A percentile compares a stretch with the other conserved stretches of the same genome.
Conservation (phyloP, 1,140 invertebrate species). For the Ips typographus region DNA sequence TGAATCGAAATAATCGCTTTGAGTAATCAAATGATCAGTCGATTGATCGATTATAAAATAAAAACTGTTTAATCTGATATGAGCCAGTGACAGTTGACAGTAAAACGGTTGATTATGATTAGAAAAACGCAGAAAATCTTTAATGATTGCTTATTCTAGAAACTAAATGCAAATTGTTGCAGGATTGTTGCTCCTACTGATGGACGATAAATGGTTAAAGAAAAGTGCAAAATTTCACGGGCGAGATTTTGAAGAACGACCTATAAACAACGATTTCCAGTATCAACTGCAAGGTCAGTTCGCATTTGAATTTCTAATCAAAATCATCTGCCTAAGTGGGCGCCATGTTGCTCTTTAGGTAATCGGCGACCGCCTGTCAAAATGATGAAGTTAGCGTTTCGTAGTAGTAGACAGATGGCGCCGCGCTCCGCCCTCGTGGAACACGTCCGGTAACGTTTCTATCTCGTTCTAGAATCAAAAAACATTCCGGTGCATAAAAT, state of each 20-base stretch:
- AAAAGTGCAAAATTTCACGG: slow-evolving; percentile 2
- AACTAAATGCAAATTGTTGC: too few relatives aligned
- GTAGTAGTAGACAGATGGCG: slow-evolving; percentile 9
- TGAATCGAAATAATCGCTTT: too few relatives aligned
- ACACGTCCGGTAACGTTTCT: slow-evolving; percentile 34
- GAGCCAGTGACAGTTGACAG: too few relatives aligned
- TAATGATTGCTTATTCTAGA: too few relatives aligned
- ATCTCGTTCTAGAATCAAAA: slow-evolving; percentile 37
- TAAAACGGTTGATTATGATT: too few relatives aligned
- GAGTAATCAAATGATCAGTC: too few relatives aligned
- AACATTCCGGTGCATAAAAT: slow-evolving; percentile 34
- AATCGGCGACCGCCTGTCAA: not conserved
- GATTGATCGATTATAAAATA: too few relatives aligned
- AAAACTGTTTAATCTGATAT: too few relatives aligned
- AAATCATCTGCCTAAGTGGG: not conserved
- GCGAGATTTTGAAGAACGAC: slow-evolving; percentile 2
- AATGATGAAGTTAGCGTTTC: slow-evolving; percentile 28
- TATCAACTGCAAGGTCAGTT: not conserved
- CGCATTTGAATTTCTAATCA: not conserved
- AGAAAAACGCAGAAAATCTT: too few relatives aligned
- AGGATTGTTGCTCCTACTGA: too few relatives aligned
- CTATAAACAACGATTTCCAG: not conserved
- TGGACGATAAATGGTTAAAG: slow-evolving; percentile 1
- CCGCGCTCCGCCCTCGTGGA: slow-evolving; percentile 10
- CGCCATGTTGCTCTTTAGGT: not conserved